Evolutionary conservation across 2,797 vertebrate species (phyloP), one percentile per base, ranked within the genome.

Genomic region (Danio jaintianensis): DNA sequence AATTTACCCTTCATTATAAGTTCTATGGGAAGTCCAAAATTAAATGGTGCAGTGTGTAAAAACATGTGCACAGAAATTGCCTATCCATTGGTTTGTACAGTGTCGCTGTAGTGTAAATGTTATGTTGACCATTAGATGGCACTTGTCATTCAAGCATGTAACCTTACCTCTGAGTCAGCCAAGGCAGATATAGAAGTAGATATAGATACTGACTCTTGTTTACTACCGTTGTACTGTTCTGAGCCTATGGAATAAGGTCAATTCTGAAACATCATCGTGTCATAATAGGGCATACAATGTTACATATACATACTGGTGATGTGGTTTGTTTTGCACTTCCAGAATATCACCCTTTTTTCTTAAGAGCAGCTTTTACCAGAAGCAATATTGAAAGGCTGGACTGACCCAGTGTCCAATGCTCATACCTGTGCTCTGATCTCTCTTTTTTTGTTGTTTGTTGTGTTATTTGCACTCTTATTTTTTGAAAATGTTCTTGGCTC

Each of bases 151-250:
- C 63, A 66, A 66, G 5, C n/a, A 22, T 11, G n/a, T 43, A 63
- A 43, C 38, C 40, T 63, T 47, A 47, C 63, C 40, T 66, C 63
- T 66, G 42, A 47, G 43, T 67, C 63, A 67, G 43, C 43, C 18
- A 7, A 67, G 63, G 63, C 63, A 67, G 42, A 64, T 64, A 64
- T 64, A 64, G 63, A 67, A 67, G 64, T 48, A 42, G 40, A 45
- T 45, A 20, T 64, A 45, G 62, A 45, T 18, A 64, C 62, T 11
- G 40, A 47, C 64, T 67, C 40, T 64, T 64, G 62, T 64, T 64
- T 66, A 66, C n/a, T 43, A 11, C 38, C n/a, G 13, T 52, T n/a
- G 2, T 10, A n/a, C 15, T 62, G 36, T n/a, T 62, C 59, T 62
- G 16, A 62, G 36, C 7, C 15, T 62, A 40, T 40, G 36, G 4